Conservation (phyloP, 2,797 vertebrate genomes). For the Carcharodon carcharias region DNA sequence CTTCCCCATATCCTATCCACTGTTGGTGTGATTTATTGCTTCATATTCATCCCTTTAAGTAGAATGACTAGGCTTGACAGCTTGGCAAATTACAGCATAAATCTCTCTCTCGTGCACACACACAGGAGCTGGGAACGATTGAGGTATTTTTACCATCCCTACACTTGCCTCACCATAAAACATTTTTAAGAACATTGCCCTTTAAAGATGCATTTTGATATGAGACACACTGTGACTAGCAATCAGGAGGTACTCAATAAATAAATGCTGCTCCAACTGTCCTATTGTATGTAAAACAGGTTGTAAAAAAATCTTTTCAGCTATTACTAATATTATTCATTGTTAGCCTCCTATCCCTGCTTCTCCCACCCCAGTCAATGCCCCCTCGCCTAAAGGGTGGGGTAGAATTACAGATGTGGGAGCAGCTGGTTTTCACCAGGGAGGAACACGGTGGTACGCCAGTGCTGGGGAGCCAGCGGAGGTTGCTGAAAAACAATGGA, state of each 20-base stretch:
- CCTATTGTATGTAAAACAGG: neutral
- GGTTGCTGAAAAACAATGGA: neutral
- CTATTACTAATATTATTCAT: neutral
- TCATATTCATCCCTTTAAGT: neutral
- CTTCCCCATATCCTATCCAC: neutral
- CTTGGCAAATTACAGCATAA: constrained; percentile 7
- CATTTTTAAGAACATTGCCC: neutral
- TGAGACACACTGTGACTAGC: neutral
- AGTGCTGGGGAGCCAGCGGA: neutral
- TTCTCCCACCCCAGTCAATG: neutral
- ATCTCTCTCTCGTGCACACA: neutral
- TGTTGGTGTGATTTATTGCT: neutral
- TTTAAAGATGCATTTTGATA: neutral
- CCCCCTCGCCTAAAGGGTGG: neutral
- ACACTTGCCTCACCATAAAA: neutral
- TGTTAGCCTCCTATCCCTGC: neutral
- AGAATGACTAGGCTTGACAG: neutral
- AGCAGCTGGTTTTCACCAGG: neutral
- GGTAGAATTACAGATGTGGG: neutral
- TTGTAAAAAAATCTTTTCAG: neutral
- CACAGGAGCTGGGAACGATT: neutral
- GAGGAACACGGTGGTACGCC: neutral
- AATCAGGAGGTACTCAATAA: neutral
- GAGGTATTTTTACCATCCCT: neutral
- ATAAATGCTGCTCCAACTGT: neutral